Evolutionary conservation across 2,113 vertebrate genomes (phyloP).

Genomic region (Cyanoramphus novaezelandiae): DNA sequence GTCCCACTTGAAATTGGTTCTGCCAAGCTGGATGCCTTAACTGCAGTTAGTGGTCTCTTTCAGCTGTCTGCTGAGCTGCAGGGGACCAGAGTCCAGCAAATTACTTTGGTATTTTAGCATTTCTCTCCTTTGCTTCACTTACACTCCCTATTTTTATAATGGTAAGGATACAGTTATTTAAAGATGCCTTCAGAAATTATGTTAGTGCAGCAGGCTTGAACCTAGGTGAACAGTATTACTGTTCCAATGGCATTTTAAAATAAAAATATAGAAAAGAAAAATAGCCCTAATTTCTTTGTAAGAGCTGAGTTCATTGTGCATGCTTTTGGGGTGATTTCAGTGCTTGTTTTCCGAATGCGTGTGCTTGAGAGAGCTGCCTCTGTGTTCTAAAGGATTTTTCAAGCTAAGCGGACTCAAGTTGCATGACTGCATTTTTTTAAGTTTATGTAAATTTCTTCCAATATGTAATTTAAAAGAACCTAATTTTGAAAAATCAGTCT

Average conservation of each 20-base stretch:
- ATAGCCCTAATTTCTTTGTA: accelerated
- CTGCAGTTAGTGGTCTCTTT: background rate
- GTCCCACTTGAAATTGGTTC: background rate
- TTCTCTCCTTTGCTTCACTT: background rate
- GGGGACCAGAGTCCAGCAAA: background rate
- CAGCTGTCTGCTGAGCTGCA: background rate
- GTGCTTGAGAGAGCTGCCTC: background rate
- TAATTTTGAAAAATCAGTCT: background rate
- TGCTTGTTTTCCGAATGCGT: background rate
- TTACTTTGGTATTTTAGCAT: background rate
- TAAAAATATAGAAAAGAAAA: background rate
- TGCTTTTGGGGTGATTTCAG: background rate
- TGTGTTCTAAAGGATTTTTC: background rate
- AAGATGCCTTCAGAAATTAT: background rate
- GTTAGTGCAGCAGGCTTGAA: background rate
- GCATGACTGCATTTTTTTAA: background rate
- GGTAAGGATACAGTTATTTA: background rate
- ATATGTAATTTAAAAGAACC: background rate
- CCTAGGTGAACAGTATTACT: background rate
- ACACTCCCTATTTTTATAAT: background rate
- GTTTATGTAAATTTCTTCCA: background rate
- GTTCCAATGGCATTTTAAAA: background rate
- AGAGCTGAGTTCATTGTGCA: background rate
- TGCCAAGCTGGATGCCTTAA: background rate
- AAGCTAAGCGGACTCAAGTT: background rate